Evolutionary conservation across 2,888 invertebrate genomes (phyloP).

Genomic region (Desoria tigrina): DNA sequence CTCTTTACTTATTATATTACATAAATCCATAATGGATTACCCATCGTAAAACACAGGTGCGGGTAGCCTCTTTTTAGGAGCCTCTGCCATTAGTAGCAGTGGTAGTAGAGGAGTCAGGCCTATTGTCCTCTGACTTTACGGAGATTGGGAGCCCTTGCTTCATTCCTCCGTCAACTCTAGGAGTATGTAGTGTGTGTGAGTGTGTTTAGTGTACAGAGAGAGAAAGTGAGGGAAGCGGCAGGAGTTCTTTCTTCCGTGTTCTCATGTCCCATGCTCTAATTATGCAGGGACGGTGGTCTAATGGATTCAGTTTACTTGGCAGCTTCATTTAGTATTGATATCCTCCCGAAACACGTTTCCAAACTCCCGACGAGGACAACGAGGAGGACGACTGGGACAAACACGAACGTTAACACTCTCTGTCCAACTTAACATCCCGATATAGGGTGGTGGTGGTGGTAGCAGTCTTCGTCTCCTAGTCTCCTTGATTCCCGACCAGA

Average conservation of each 20-base stretch:
- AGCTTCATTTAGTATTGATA: background rate
- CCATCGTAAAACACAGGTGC: conserved; percentile 24
- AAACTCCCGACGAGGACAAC: too few relatives aligned
- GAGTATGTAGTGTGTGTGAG: too few relatives aligned
- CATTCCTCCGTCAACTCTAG: too few relatives aligned
- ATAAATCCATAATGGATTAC: conserved; percentile 24
- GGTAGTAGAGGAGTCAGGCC: too few relatives aligned
- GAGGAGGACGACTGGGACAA: too few relatives aligned
- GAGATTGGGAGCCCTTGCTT: too few relatives aligned
- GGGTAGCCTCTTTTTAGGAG: conserved; percentile 1
- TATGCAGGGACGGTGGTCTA: background rate
- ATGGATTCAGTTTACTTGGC: background rate
- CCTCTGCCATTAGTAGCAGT: background rate
- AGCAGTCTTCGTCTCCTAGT: background rate
- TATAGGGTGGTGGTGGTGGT: too few relatives aligned
- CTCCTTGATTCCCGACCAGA: background rate
- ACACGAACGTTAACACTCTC: background rate
- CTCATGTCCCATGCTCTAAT: conserved; percentile 4
- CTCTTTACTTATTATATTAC: conserved; percentile 6
- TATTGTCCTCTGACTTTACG: background rate
- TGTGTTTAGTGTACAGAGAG: too few relatives aligned
- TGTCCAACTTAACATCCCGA: background rate
- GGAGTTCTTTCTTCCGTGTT: background rate
- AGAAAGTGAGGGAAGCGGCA: too few relatives aligned
- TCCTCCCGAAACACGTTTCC: background rate